Evolutionary conservation across 2,888 invertebrate species (phyloP), one percentile per base, ranked within the genome.

Genomic region (Diarsia dahlii): DNA sequence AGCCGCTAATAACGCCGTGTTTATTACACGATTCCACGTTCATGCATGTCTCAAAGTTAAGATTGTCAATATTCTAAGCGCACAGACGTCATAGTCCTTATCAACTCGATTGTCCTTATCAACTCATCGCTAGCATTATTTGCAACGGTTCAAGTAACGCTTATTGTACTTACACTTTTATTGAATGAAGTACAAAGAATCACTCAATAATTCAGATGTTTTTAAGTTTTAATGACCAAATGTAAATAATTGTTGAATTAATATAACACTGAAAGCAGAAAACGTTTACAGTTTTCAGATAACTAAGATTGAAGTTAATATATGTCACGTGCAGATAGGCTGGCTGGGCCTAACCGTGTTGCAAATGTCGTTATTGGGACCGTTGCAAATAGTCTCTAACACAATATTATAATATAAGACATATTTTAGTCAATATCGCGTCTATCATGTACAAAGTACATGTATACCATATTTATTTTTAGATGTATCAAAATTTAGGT

Each of bases 321-420:
- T 67, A 23, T 50, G 15, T 15, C n/a, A 18, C 54, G 28, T 0
- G 8, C n/a, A 62, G 20, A 60, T 50, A 48, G 15, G 12, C n/a
- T 18, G 45, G n/a, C 12, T 66, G 9, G n/a, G n/a, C 10, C 45
- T 45, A 39, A 1, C 15, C 8, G 23, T 46, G 28, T 23, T n/a
- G 34, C 20, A 20, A 56, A 45, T 65, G 23, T 58, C 4, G 6
- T 39, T 8, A 56, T 20, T 48, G 10, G 12, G n/a, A 39, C 50
- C 73, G 69, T 63, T 70, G 66, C 76, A 81, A 84, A 82, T 84
- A 84, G 56, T 52, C 28, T 70, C 34, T 48, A 73, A 70, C 70
- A 56, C 50, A 39, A 48, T 45, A 81, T 74, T 23, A 76, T 66
- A 63, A 28, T 50, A 45, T 48, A 34, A 62, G 50, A 84, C 56